Conservation (phyloP, 1,140 invertebrate species). For the Rhopalosiphum maidis region DNA sequence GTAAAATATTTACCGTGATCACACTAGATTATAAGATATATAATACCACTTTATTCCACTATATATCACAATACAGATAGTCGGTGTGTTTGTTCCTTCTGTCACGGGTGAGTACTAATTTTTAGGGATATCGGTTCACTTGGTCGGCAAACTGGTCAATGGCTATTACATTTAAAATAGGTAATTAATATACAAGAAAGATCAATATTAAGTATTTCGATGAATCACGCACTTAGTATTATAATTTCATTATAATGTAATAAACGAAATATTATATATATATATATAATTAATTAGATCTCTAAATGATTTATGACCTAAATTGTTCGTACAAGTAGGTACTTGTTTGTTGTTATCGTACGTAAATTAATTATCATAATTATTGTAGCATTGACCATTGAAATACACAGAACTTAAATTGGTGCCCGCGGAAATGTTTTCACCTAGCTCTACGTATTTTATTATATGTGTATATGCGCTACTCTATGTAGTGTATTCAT, state of each 20-base stretch:
- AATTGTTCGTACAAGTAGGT: not conserved
- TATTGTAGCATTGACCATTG: not conserved
- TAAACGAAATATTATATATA: no score
- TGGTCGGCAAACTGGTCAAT: not conserved
- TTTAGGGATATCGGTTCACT: not conserved
- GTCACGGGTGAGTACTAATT: not conserved
- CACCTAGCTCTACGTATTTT: not conserved
- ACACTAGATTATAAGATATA: not conserved
- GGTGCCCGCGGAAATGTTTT: not conserved
- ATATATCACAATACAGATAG: not conserved
- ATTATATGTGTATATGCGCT: not conserved
- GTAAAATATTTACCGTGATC: not conserved
- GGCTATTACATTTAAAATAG: not conserved
- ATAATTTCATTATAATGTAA: no score
- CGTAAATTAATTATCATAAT: not conserved
- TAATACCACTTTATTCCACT: not conserved
- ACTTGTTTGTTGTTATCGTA: not conserved
- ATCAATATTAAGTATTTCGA: no score
- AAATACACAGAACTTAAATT: not conserved
- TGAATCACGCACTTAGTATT: no score
- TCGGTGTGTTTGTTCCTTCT: not conserved
- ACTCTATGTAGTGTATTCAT: not conserved
- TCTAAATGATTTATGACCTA: not conserved
- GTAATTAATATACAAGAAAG: no score
- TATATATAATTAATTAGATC: not conserved